Base-by-base conservation (phyloP, 2,888 invertebrate genomes). In the Leistus spinibarbis region DNA sequence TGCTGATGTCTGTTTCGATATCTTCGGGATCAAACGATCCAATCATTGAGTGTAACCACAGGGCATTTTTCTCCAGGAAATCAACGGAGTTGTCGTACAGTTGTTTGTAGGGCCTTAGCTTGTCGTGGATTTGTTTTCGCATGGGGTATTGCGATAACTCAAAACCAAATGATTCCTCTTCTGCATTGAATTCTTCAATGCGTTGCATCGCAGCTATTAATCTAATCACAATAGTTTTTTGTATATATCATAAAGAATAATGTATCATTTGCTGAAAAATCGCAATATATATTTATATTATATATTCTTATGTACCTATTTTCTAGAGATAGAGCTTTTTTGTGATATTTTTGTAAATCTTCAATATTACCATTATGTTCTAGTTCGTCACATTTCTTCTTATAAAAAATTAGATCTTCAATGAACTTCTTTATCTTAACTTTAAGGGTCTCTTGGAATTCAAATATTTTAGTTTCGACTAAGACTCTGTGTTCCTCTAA, bases 111-210 rank as follows among this genome's bases (percentile, higher is more conserved):
- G 98, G 97, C 23, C 90, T 89, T 57, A 98, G 86, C 82, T 90
- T 93, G 80, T 96, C 96, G 77, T 93, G 91, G 0, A 92, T 87
- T 81, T 89, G 86, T 84, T 95, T 95, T 77, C 97, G 89, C 77
- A 94, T 88, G 0, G 97, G 96, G 87, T 98, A 98, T 79, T 94
- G 92, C 0, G 97, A 95, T 7, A 92, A 83, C 81, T 96, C 94
- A 91, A 94, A 97, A 10, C 93, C 95, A 82, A 93, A 98, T 17
- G 96, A 90, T 27, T 89, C 87, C 83, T 98, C 98, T 84, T 98
- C 98, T 82, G 92, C 93, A 83, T 98, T 98, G 81, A 98, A 96
- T 76, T 91, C 90, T 81, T 96, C 95, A 77, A 97, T 95, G 76
- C 89, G 91, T 63, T 90, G 89, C 85, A 95, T 90, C 2, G 96